Base-by-base conservation (phyloP, 2,113 vertebrate genomes). In the Lipotes vexillifer region DNA sequence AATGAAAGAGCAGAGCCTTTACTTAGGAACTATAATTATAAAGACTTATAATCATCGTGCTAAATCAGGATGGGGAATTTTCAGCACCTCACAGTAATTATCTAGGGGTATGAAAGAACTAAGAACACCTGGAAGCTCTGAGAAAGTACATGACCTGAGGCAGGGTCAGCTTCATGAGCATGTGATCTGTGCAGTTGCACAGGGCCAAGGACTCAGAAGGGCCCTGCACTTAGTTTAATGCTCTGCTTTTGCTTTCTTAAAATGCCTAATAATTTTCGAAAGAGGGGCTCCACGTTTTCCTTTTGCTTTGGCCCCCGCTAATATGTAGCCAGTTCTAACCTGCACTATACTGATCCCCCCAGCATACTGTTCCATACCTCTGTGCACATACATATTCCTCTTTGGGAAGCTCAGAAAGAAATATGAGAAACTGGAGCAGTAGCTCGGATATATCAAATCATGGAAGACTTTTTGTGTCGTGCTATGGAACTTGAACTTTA, bases 1-100 rank as follows among this genome's bases (percentile, higher is more conserved):
- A 97, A 97, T 97, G 96, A 97, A 96, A 98, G 94, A 96, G 90
- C 52, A 96, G 75, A 93, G 88, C 46, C 66, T 97, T 97, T 94
- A 88, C 88, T 92, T 97, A 93, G 90, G 90, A 83, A 65, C 96
- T 97, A 82, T 97, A 96, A 97, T 98, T 97, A 96, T 91, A 93
- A 93, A 97, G 85, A 94, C 94, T 86, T 97, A 95, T 97, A 98
- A 98, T 97, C 88, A 97, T 82, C 41, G 66, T 94, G 71, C 90
- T 97, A 96, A 96, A 96, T 97, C 88, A 97, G 88, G 75, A 96
- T 85, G 72, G 98, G 92, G 87, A 95, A 94, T 97, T 97, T 95
- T 96, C 87, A 96, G 93, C 68, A 96, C 92, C 90, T 97, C 91
- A 78, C 41, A 82, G 61, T 95, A 96, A 97, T 96, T 97, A 97